Evolutionary conservation across 1,140 invertebrate species (phyloP).

Genomic region (Macrostomum lignano): DNA sequence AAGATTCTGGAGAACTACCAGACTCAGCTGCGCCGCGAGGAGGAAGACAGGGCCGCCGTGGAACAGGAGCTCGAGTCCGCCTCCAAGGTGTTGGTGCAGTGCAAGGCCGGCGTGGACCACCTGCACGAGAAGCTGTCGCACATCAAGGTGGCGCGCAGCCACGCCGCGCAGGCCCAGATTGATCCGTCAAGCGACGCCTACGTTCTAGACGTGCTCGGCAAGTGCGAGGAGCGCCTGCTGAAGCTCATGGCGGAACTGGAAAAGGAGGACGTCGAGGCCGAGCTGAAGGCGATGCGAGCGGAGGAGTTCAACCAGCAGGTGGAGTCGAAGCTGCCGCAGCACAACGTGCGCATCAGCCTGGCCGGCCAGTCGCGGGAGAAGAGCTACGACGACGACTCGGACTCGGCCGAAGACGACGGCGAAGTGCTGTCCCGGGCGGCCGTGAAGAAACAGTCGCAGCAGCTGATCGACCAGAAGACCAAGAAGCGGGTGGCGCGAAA

Average conservation of each 20-base stretch:
- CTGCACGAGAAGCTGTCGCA: constrained; percentile 23
- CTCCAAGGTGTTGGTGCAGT: constrained; percentile 20
- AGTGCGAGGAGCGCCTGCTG: constrained; percentile 25
- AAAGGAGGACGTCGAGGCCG: constrained; percentile 16
- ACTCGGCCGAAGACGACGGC: constrained; percentile 20
- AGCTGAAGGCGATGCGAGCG: constrained; percentile 20
- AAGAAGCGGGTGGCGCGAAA: constrained; percentile 19
- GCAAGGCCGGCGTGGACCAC: constrained; percentile 27
- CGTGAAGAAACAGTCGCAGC: constrained; percentile 26
- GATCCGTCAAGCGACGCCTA: constrained; percentile 24
- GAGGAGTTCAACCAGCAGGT: constrained; percentile 23
- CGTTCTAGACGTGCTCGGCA: constrained; percentile 22
- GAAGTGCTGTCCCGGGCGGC: constrained; percentile 19
- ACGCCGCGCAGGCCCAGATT: constrained; percentile 25
- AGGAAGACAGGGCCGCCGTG: constrained; percentile 12
- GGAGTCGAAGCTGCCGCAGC: constrained; percentile 20
- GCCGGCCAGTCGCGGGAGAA: constrained; percentile 17
- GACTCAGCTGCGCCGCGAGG: constrained; percentile 16
- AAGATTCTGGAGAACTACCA: constrained; percentile 24
- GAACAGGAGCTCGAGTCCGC: constrained; percentile 15
- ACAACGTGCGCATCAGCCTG: constrained; percentile 23
- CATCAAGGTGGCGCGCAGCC: constrained; percentile 20
- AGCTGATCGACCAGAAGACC: constrained; percentile 24
- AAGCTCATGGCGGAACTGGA: constrained; percentile 26
- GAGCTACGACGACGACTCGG: constrained; percentile 22